These are phyloP conservation scores for Tympanoctomys barrerae DNA, from an alignment of 2,797 vertebrate genomes.

Conservation along the genomic window DNA sequence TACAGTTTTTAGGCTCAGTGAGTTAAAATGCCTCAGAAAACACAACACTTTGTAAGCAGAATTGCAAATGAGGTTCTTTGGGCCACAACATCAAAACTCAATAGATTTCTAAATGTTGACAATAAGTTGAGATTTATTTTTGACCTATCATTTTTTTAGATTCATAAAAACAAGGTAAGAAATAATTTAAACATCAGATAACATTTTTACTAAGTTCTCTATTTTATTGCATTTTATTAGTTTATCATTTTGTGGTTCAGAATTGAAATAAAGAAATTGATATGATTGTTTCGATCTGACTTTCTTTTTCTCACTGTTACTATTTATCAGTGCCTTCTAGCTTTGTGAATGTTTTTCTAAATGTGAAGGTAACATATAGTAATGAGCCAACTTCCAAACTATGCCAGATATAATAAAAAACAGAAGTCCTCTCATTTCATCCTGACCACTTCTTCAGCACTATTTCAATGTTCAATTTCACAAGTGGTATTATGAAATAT, in stretches of 20 bases:
- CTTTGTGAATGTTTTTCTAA: constrained; percentile 21
- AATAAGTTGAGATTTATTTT: neutral
- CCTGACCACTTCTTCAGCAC: neutral
- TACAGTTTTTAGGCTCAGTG: constrained; percentile 42
- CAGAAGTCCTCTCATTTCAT: neutral
- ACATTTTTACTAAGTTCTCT: neutral
- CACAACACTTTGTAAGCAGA: constrained; percentile 23
- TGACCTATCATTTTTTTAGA: neutral
- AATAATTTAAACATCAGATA: neutral
- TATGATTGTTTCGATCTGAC: neutral
- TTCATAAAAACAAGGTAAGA: constrained; percentile 22
- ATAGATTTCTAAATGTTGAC: neutral
- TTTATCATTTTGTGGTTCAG: neutral
- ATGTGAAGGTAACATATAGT: neutral
- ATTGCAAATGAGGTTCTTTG: constrained; percentile 34
- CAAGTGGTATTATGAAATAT: neutral
- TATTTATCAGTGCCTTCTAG: neutral
- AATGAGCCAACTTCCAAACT: neutral
- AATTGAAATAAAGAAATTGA: neutral
- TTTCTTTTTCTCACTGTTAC: neutral
- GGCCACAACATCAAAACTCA: constrained; percentile 17
- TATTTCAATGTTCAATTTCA: neutral
- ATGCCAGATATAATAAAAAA: neutral
- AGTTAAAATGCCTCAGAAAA: constrained; percentile 36
- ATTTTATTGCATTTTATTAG: constrained; percentile 30